These are phyloP conservation scores for Brachionus rotundiformis DNA, from an alignment of 1,140 invertebrate genomes.

Conservation along the genomic window DNA sequence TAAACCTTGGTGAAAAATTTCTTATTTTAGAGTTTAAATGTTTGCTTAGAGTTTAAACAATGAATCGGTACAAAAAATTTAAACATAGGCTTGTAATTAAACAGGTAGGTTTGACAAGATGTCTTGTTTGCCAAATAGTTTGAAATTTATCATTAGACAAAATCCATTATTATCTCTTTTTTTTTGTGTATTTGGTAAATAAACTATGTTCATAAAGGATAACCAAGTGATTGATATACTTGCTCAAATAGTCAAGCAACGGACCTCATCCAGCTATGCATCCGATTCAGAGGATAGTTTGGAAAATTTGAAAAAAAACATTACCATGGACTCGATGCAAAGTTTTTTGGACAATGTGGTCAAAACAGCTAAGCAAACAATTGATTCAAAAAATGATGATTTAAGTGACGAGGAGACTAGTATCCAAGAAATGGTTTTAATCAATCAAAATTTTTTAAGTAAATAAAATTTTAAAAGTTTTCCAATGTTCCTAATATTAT, in stretches of 20 bases:
- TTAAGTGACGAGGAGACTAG: constrained; percentile 39
- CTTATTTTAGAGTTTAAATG: constrained; percentile 5
- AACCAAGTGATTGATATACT: constrained; percentile 18
- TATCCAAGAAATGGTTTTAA: constrained; percentile 34
- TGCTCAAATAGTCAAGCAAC: constrained; percentile 20
- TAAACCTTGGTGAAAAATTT: constrained; percentile 5
- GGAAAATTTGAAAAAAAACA: constrained; percentile 2
- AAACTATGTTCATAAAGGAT: neutral
- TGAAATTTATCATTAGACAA: constrained; percentile 35
- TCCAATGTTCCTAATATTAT: neutral
- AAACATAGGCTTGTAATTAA: constrained; percentile 35
- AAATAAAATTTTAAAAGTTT: neutral
- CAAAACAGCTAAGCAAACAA: constrained; percentile 2
- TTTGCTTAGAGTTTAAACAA: neutral
- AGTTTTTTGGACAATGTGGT: constrained; percentile 34
- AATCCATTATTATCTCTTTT: neutral
- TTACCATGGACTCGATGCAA: constrained; percentile 33
- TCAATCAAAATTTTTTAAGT: constrained; percentile 29
- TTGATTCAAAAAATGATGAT: constrained; percentile 1
- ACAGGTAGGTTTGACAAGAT: constrained; percentile 9
- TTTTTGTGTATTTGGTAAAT: neutral
- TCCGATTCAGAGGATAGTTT: constrained; percentile 33
- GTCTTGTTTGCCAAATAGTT: neutral
- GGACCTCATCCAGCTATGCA: neutral
- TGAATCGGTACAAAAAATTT: constrained; percentile 44